phyloP scores from a whole-genome alignment of 2,888 invertebrate species.

The Acanthacorydalis orientalis region DNA sequence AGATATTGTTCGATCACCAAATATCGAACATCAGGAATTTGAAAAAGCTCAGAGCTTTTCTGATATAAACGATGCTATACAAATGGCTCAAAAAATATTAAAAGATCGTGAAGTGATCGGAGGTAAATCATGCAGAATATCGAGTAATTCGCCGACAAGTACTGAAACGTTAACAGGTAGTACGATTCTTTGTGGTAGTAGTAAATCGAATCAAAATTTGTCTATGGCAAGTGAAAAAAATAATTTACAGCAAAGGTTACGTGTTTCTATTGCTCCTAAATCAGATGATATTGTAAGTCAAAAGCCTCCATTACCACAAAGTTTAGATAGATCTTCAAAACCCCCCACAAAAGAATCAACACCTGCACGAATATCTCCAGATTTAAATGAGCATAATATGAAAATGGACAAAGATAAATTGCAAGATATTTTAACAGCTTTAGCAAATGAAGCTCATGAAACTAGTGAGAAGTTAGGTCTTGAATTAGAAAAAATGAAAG shows the following conservation, averaged over 20 bases:
- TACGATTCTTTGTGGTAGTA: conserved; percentile 20
- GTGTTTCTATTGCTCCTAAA: conserved; percentile 11
- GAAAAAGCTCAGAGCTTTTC: conserved; percentile 36
- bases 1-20: conserved; percentile 30
- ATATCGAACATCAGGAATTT: conserved; percentile 34
- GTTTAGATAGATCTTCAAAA: conserved; percentile 12
- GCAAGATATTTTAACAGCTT: conserved; percentile 54
- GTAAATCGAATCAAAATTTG: conserved; percentile 13
- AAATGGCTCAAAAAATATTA: conserved; percentile 25
- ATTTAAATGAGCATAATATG: background rate
- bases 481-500: conserved; percentile 26
- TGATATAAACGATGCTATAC: conserved; percentile 28
- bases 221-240: conserved; percentile 4
- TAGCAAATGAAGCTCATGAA: conserved; percentile 60
- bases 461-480: conserved; percentile 53
- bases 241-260: conserved; percentile 12
- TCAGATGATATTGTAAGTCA: conserved; percentile 15
- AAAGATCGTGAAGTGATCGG: conserved; percentile 19
- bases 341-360: conserved; percentile 9
- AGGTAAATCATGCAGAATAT: conserved; percentile 8
- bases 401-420: conserved; percentile 34
- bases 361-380: conserved; percentile 9
- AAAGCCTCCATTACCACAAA: conserved; percentile 12
- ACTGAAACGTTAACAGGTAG: conserved; percentile 23
- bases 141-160: conserved; percentile 13